A percentile compares a stretch with the other conserved stretches of the same genome.
phyloP scores from a whole-genome alignment of 2,113 vertebrate genomes.

The Jaculus jaculus region DNA sequence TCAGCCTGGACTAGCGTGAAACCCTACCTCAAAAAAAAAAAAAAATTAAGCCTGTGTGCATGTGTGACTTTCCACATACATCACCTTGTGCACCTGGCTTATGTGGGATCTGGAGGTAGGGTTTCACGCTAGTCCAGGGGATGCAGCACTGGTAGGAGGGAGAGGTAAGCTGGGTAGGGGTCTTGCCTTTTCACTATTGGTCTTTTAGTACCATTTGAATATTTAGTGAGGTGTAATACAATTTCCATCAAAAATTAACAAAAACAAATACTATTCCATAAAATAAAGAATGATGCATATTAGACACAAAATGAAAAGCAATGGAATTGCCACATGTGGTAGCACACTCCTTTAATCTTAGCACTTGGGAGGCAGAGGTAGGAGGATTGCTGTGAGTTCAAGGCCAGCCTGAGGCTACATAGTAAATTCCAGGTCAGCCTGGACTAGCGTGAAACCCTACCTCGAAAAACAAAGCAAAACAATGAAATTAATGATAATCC shows the following conservation, averaged over 20 bases:
- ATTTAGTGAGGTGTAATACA: neutral
- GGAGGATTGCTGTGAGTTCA: no score
- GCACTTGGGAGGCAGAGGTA: no score
- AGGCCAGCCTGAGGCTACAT: no score
- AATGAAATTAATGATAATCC: neutral
- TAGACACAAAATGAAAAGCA: neutral
- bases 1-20: no score
- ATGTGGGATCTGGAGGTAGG: no score
- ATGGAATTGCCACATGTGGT: neutral
- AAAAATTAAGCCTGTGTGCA: no score
- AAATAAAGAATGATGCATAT: neutral
- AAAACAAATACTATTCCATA: neutral
- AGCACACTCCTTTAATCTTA: no score
- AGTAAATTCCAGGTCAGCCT: no score
- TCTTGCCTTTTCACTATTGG: neutral
- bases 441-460: no score
- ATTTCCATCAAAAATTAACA: neutral
- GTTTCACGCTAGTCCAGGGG: neutral
- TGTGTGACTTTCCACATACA: no score
- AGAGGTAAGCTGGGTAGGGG: neutral
- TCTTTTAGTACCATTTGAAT: neutral
- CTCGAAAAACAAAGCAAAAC: neutral
- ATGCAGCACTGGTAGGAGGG: neutral
- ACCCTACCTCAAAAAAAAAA: no score
- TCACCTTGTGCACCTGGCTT: no score